phyloP scores from a whole-genome alignment of 2,888 invertebrate genomes.

The Ophion costatus region DNA sequence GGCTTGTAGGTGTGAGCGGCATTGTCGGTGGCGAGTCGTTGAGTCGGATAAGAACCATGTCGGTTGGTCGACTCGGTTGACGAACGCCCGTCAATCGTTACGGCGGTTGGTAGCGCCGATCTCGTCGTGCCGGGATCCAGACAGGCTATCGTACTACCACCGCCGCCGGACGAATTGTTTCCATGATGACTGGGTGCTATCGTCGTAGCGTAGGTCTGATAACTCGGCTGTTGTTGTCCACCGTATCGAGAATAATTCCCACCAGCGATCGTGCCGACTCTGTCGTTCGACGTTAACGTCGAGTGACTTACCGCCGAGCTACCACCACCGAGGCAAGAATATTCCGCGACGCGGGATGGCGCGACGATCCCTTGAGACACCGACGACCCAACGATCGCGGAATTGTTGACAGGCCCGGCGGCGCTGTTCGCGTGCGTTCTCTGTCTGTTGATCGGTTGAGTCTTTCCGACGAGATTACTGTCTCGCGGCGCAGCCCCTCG shows the following conservation, averaged over 20 bases:
- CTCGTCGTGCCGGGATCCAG: constrained; percentile 70
- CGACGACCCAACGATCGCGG: constrained; percentile 47
- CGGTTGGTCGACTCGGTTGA: constrained; percentile 71
- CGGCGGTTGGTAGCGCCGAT: constrained; percentile 70
- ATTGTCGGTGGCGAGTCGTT: constrained; percentile 62
- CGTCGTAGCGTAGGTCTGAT: constrained; percentile 78
- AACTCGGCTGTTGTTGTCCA: constrained; percentile 65
- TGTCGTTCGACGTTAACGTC: constrained; percentile 72
- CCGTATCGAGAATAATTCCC: constrained; percentile 78
- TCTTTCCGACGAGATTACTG: constrained; percentile 70
- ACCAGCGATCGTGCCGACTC: constrained; percentile 71
- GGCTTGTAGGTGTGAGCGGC: constrained; percentile 74
- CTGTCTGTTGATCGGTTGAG: constrained; percentile 72
- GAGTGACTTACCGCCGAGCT: constrained; percentile 69
- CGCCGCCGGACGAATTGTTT: constrained; percentile 76
- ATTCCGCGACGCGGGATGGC: constrained; percentile 73
- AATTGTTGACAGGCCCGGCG: constrained; percentile 42
- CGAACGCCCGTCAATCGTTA: constrained; percentile 69
- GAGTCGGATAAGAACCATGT: constrained; percentile 67
- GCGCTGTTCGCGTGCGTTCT: constrained; percentile 67
- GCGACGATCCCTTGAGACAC: constrained; percentile 67
- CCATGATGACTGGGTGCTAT: constrained; percentile 79
- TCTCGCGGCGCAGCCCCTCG: constrained; percentile 81
- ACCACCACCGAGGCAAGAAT: constrained; percentile 72
- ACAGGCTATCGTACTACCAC: constrained; percentile 78